Percentiles rank a stretch among this genome's conserved stretches.
Evolutionary conservation across 2,113 vertebrate genomes (phyloP).

Genomic region (Marmota flaviventris): DNA sequence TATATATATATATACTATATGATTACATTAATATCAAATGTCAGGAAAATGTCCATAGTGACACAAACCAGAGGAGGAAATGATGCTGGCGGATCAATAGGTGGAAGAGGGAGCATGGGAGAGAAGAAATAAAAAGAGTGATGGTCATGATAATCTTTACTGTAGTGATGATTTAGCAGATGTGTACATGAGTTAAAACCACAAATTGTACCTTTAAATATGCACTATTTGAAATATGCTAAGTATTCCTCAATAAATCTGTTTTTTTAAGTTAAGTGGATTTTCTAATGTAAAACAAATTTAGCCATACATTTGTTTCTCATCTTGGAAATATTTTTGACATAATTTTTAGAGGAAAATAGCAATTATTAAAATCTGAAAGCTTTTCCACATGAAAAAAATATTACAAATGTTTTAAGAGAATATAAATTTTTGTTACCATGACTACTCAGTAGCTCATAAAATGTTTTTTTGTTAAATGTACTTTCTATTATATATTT

Average conservation of each 20-base stretch:
- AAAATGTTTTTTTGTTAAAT: slow-evolving; percentile 41
- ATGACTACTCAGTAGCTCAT: slow-evolving; percentile 47
- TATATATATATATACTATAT: not conserved
- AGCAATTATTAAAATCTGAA: slow-evolving; percentile 67
- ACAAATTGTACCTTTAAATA: not conserved
- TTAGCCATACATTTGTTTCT: slow-evolving; percentile 42
- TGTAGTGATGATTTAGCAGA: not conserved
- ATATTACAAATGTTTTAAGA: slow-evolving; percentile 30
- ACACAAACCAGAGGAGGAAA: not conserved
- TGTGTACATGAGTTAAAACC: not conserved
- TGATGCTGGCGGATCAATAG: not conserved
- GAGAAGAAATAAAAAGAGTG: not conserved
- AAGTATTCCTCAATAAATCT: slow-evolving; percentile 17
- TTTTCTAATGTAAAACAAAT: slow-evolving; percentile 38
- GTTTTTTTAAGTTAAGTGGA: not conserved
- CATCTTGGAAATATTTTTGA: slow-evolving; percentile 55
- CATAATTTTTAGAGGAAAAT: slow-evolving; percentile 48
- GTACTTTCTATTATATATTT: slow-evolving; percentile 45
- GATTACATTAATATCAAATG: not conserved
- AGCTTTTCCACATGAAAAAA: slow-evolving; percentile 57
- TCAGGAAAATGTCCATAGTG: not conserved
- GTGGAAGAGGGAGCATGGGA: not conserved
- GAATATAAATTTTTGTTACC: slow-evolving; percentile 22
- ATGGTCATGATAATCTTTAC: not conserved
- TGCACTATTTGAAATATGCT: not conserved